These are phyloP conservation scores for Nycteola revayana DNA, from an alignment of 2,888 invertebrate species.

Conservation along the genomic window DNA sequence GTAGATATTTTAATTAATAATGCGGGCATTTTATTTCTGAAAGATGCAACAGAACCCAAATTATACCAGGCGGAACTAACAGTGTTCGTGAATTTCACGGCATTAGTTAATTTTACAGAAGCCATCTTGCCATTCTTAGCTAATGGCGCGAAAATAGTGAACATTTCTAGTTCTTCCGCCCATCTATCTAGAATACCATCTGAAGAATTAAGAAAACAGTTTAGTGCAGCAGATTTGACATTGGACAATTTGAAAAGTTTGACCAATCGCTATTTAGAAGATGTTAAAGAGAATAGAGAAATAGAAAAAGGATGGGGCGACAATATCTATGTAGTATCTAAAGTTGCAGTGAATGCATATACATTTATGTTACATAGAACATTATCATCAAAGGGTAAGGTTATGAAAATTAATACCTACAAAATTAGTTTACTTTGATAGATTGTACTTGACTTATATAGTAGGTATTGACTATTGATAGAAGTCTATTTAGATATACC, in stretches of 20 bases:
- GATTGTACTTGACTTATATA: background rate
- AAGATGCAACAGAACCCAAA: conserved; percentile 58
- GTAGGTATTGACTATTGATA: too few relatives aligned
- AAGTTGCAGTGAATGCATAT: conserved; percentile 87
- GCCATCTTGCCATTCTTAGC: conserved; percentile 85
- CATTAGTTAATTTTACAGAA: conserved; percentile 73
- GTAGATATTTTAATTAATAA: conserved; percentile 89
- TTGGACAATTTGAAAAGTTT: conserved; percentile 78
- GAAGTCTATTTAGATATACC: too few relatives aligned
- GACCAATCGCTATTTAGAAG: conserved; percentile 84
- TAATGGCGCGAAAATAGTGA: conserved; percentile 86
- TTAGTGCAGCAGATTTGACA: conserved; percentile 75
- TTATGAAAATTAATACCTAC: background rate
- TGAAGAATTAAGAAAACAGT: conserved; percentile 64
- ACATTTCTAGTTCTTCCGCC: conserved; percentile 87
- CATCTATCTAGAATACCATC: conserved; percentile 84
- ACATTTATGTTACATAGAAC: conserved; percentile 84
- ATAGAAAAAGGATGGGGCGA: conserved; percentile 79
- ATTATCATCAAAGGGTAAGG: conserved; percentile 50
- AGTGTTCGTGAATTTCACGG: conserved; percentile 57
- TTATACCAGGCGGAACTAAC: conserved; percentile 57
- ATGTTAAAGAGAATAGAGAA: conserved; percentile 55
- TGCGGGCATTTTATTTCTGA: conserved; percentile 81
- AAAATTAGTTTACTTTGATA: background rate
- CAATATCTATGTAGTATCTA: conserved; percentile 86